phyloP scores from a whole-genome alignment of 1,140 invertebrate species.

The Pissodes strobi region DNA sequence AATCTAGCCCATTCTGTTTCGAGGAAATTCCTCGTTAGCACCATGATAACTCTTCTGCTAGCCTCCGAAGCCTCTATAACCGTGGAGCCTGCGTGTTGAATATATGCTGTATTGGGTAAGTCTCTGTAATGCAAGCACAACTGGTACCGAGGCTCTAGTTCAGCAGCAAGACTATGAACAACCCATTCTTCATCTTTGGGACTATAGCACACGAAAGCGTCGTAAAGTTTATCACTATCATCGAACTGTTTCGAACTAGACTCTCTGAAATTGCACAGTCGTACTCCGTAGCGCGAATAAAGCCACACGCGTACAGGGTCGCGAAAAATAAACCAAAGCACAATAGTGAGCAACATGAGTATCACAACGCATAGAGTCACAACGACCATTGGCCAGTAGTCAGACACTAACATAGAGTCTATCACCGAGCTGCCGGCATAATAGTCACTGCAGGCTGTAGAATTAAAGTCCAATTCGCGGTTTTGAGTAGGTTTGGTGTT shows the following conservation, averaged over 20 bases:
- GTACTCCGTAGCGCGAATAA: conserved; percentile 82
- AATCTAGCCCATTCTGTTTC: conserved; percentile 85
- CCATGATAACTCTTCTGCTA: conserved; percentile 76
- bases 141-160: conserved; percentile 83
- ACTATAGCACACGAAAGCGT: conserved; percentile 91
- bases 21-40: conserved; percentile 81
- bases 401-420: conserved; percentile 79
- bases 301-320: conserved; percentile 85
- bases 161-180: conserved; percentile 77
- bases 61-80: conserved; percentile 87
- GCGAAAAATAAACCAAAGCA: conserved; percentile 81
- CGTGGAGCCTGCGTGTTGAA: conserved; percentile 73
- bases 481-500: conserved; percentile 72
- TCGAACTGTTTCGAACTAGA: conserved; percentile 62
- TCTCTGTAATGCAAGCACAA: conserved; percentile 87
- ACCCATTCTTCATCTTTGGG: conserved; percentile 92
- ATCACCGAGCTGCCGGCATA: conserved; percentile 81
- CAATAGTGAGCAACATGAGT: conserved; percentile 70
- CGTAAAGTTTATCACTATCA: conserved; percentile 85
- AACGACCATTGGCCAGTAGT: conserved; percentile 83
- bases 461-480: conserved; percentile 77
- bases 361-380: conserved; percentile 76
- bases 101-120: conserved; percentile 71
- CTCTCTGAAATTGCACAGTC: conserved; percentile 68
- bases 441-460: conserved; percentile 80